Conservation (phyloP, 2,797 vertebrate genomes). For the Hoplostethus mediterraneus region DNA sequence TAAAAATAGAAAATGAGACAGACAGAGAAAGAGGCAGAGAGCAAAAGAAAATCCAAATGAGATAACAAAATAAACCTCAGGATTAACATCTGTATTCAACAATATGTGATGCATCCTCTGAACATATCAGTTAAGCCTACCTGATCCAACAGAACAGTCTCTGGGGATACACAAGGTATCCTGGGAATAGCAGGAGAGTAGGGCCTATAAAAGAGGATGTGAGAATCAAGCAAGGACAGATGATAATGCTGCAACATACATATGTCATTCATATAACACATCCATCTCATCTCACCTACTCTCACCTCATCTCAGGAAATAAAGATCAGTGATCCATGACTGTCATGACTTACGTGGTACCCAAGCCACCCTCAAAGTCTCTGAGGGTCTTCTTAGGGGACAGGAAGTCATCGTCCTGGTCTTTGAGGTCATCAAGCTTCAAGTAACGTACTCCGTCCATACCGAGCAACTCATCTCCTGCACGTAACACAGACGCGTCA, state of each 20-base stretch:
- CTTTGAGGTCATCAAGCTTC: slow-evolving; percentile 89
- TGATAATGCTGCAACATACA: slow-evolving; percentile 9
- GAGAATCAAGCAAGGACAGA: slow-evolving; percentile 12
- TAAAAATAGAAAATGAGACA: not conserved
- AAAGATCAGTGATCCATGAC: not conserved
- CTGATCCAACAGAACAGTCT: slow-evolving; percentile 90
- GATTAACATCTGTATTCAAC: not conserved
- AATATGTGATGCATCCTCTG: slow-evolving; percentile 4
- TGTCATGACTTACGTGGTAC: slow-evolving; percentile 88
- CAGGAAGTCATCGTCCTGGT: slow-evolving; percentile 91
- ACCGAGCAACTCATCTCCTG: slow-evolving; percentile 91
- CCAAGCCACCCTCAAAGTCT: slow-evolving; percentile 91
- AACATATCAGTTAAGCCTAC: slow-evolving; percentile 60
- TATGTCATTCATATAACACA: too few species aligned
- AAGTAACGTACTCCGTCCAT: slow-evolving; percentile 87
- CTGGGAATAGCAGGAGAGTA: slow-evolving; percentile 93
- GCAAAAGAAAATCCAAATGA: not conserved
- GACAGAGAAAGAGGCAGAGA: not conserved
- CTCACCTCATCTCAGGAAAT: too few species aligned
- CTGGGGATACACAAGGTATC: slow-evolving; percentile 93
- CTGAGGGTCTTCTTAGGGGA: slow-evolving; percentile 88
- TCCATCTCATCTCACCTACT: not conserved
- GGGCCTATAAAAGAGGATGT: slow-evolving; percentile 78
- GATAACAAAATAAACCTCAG: too few species aligned
- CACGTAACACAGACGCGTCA: slow-evolving; percentile 27